phyloP scores from a whole-genome alignment of 2,888 invertebrate genomes.

The Lasioglossum pauxillum region DNA sequence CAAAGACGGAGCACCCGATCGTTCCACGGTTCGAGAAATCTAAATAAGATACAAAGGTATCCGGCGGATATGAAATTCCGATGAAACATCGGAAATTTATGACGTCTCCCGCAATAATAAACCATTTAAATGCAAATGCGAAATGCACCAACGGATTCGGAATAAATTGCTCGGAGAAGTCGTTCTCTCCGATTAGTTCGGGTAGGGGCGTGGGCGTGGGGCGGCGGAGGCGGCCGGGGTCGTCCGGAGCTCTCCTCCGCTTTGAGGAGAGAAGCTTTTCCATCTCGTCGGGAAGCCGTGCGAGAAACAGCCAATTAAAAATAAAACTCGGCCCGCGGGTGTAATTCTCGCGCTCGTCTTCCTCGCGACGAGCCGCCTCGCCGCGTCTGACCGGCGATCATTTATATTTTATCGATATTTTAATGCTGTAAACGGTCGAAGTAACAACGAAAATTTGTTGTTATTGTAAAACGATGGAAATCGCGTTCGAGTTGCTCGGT shows the following conservation, averaged over 20 bases:
- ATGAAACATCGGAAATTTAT: slow-evolving; percentile 33
- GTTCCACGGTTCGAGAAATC: background rate
- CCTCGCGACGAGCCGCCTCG: background rate
- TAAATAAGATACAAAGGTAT: slow-evolving; percentile 17
- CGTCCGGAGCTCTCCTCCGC: slow-evolving; percentile 4
- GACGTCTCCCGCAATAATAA: slow-evolving; percentile 25
- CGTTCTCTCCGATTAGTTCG: slow-evolving; percentile 43
- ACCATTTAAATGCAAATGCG: slow-evolving; percentile 54
- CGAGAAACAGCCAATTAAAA: slow-evolving; percentile 55
- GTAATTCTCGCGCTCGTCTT: slow-evolving; percentile 24
- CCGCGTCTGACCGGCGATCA: background rate
- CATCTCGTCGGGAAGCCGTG: slow-evolving; percentile 45
- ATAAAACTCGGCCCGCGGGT: slow-evolving; percentile 32
- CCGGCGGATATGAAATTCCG: slow-evolving; percentile 15
- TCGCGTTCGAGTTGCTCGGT: background rate
- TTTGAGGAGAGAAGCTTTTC: slow-evolving; percentile 25
- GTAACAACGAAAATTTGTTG: background rate
- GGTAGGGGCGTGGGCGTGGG: background rate
- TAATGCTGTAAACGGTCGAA: background rate
- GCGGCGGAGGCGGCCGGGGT: background rate
- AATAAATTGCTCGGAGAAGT: slow-evolving; percentile 51
- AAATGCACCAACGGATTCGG: slow-evolving; percentile 32
- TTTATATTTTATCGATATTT: slow-evolving; percentile 17
- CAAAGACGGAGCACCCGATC: background rate
- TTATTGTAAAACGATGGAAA: background rate